phyloP scores from a whole-genome alignment of 2,113 vertebrate species.

The Pituophis catenifer region DNA sequence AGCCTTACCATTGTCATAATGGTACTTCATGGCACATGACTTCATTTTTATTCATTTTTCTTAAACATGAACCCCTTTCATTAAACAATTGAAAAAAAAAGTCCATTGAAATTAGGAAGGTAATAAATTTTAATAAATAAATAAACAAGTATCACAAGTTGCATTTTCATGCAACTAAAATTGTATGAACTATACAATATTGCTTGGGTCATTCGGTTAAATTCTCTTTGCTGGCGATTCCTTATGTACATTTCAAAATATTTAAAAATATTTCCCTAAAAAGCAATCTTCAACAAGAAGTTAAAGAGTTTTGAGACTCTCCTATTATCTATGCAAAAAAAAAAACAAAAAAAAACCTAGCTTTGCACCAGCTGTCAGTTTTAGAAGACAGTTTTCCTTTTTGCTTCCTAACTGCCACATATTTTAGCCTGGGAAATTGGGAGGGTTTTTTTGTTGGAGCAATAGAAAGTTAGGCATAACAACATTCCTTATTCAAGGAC shows the following conservation, averaged over 20 bases:
- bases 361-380: conserved; percentile 2
- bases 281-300: neutral
- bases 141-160: neutral
- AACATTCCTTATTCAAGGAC: too few species aligned
- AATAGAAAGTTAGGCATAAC: too few species aligned
- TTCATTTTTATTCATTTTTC: neutral
- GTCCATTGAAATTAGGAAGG: neutral
- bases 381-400: too few species aligned
- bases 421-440: too few species aligned
- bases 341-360: neutral
- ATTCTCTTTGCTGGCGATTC: neutral
- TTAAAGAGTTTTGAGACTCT: neutral
- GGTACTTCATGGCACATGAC: neutral
- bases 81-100: neutral
- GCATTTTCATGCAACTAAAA: neutral
- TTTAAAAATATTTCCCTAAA: neutral
- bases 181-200: neutral
- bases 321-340: neutral
- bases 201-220: neutral
- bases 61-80: neutral
- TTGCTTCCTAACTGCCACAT: too few species aligned
- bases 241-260: neutral
- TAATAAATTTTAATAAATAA: neutral
- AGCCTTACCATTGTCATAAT: neutral
- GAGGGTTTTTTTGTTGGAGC: too few species aligned